These are phyloP conservation scores for Omphaloscelis lunosa DNA, from an alignment of 2,888 invertebrate genomes.

Conservation along the genomic window DNA sequence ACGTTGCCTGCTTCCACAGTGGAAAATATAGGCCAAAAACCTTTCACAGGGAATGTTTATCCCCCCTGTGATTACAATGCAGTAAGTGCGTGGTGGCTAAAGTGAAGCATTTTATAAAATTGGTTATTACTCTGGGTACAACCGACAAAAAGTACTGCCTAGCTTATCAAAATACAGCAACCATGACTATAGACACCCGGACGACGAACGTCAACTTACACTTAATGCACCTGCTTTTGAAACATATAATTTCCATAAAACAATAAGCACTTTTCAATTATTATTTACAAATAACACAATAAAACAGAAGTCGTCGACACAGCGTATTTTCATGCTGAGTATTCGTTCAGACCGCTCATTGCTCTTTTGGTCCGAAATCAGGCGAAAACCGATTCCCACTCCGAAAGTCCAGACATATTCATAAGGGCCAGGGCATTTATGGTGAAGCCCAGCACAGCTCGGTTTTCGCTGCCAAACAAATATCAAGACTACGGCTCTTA, in stretches of 20 bases:
- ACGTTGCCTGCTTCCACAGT: background rate
- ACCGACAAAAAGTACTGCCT: background rate
- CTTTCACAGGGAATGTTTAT: background rate
- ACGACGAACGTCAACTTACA: slow-evolving; percentile 10
- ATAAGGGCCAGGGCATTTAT: background rate
- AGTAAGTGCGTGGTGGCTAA: background rate
- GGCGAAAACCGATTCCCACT: background rate
- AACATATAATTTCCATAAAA: background rate
- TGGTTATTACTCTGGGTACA: background rate
- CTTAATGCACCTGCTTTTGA: slow-evolving; percentile 2
- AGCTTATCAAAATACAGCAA: background rate
- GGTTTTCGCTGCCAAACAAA: background rate
- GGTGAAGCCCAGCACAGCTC: background rate
- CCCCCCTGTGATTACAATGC: background rate
- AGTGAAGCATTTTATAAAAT: background rate
- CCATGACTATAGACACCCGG: background rate
- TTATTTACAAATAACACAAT: background rate
- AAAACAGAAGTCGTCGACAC: background rate
- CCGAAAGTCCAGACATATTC: background rate
- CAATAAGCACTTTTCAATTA: background rate
- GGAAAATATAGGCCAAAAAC: background rate
- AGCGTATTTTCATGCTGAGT: background rate
- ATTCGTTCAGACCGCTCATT: slow-evolving; percentile 1
- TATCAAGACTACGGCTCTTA: background rate
- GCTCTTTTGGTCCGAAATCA: background rate